Evolutionary conservation across 1,140 invertebrate species (phyloP), one percentile per base, ranked within the genome.

Genomic region (Venturia canescens): DNA sequence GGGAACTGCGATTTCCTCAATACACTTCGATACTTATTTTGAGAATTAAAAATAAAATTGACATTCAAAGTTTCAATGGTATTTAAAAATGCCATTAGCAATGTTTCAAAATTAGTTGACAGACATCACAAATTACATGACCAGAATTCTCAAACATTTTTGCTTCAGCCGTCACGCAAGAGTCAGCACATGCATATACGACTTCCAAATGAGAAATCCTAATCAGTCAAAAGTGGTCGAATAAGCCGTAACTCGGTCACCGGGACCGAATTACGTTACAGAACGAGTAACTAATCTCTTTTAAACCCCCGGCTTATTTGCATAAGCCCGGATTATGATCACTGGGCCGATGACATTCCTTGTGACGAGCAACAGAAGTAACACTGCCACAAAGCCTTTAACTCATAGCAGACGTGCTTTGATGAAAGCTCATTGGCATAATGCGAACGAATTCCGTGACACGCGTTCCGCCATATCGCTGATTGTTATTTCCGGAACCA

Each of bases 221-320:
- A 21, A 48, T 50, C 38, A 74, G 50, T 50, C 50, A 21, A n/a
- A 5, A 23, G 71, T 48, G 50, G 23, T 48, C 18, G 38, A 57
- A 21, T 50, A 31, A 57, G 50, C 71, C 38, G 34, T 11, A 29
- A 48, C n/a, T n/a, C n/a, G n/a, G 26, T 71, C 31, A 23, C 31
- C 38, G 11, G 38, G 23, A 26, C 21, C 71, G 50, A 74, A 48
- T 21, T 16, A 31, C 66, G 21, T 21, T 69, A 78, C 83, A 80
- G 79, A 87, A 87, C 82, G 85, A 86, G 84, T 87, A 86, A 87
- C 84, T 87, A 87, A 87, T 87, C 84, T 87, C 80, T 53, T 38
- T 38, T 77, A 82, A 87, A 86, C 82, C 84, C 80, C 81, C 66
- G 11, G 66, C 66, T 79, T 86, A 86, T 87, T 86, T 86, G 66